These are phyloP conservation scores for Apodemus speciosus DNA, from an alignment of 2,113 vertebrate species.

Conservation along the genomic window DNA sequence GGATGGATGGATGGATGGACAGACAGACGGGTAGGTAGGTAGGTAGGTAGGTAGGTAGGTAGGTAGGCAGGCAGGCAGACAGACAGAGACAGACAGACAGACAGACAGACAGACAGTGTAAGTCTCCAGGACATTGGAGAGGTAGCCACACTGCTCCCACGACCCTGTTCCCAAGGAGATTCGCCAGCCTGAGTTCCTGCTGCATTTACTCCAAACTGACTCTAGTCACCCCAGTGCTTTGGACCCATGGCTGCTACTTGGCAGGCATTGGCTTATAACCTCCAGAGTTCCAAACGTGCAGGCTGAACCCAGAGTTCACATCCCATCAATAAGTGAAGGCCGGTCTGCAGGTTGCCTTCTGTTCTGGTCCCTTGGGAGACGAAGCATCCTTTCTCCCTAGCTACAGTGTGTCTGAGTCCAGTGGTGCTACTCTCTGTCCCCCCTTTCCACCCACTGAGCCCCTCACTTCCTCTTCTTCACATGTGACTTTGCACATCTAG, in stretches of 20 bases:
- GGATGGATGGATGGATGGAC: no score
- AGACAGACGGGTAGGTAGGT: no score
- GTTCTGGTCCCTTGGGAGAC: slow-evolving; percentile 7
- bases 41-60: no score
- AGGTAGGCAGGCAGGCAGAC: no score
- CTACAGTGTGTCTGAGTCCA: not conserved
- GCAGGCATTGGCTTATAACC: not conserved
- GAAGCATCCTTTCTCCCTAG: not conserved
- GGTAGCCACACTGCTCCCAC: not conserved
- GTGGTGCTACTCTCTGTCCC: not conserved
- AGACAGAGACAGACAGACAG: no score
- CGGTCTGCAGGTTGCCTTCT: not conserved
- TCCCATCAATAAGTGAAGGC: not conserved
- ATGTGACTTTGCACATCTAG: slow-evolving; percentile 78
- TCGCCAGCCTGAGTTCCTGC: rapidly evolving
- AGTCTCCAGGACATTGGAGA: not conserved
- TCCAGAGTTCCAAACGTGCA: not conserved
- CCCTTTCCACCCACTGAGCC: not conserved
- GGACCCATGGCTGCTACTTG: not conserved
- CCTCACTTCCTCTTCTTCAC: slow-evolving; percentile 82
- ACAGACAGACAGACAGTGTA: no score
- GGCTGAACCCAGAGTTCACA: not conserved
- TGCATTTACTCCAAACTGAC: not conserved
- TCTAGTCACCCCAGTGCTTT: not conserved
- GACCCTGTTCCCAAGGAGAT: rapidly evolving